Percentiles rank a stretch among this genome's conserved stretches.
Evolutionary conservation across 2,888 invertebrate genomes (phyloP).

Genomic region (Ptilodon capucinus): DNA sequence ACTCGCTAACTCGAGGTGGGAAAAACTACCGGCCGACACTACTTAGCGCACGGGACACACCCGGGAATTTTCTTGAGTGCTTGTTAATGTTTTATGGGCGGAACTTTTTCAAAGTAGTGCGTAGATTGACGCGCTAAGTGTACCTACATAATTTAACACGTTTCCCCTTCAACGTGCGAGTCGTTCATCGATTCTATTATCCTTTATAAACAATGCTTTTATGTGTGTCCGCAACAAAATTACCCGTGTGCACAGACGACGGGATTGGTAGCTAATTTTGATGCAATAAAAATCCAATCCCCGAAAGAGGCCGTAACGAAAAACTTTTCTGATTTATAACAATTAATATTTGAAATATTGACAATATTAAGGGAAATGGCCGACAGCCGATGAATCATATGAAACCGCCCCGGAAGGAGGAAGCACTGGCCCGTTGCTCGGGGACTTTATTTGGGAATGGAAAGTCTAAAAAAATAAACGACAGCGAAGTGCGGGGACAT

Average conservation of each 20-base stretch:
- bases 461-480: constrained; percentile 82
- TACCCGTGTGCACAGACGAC: constrained; percentile 25
- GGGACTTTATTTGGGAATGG: constrained; percentile 82
- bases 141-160: constrained; percentile 79
- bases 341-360: constrained; percentile 83
- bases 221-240: constrained; percentile 27
- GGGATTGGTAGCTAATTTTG: constrained; percentile 49
- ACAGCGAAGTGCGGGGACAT: constrained; percentile 68
- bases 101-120: constrained; percentile 79
- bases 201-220: constrained; percentile 41
- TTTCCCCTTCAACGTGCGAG: constrained; percentile 61
- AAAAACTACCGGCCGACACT: constrained; percentile 80
- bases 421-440: constrained; percentile 77
- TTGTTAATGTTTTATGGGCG: constrained; percentile 82
- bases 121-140: constrained; percentile 80
- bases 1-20: constrained; percentile 68
- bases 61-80: constrained; percentile 81
- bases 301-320: constrained; percentile 59
- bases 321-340: constrained; percentile 80
- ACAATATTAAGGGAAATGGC: constrained; percentile 80
- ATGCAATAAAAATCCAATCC: constrained; percentile 70
- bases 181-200: constrained; percentile 53
- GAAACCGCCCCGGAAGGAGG: constrained; percentile 81
- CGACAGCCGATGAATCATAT: constrained; percentile 81
- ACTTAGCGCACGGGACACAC: constrained; percentile 77